Base-by-base conservation (phyloP, 1,140 invertebrate genomes). In the Dolichoris vasculosae region DNA sequence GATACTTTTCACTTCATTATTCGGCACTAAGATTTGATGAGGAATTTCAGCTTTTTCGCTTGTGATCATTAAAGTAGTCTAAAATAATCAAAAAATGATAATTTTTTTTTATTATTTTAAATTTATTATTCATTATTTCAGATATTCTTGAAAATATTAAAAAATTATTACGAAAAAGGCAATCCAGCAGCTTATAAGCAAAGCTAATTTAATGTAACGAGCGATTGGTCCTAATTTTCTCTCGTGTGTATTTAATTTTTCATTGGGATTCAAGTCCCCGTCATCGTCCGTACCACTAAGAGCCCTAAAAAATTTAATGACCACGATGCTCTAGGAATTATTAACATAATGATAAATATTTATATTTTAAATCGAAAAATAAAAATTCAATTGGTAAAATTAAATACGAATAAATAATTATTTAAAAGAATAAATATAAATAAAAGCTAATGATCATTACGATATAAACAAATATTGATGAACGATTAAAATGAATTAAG, bases 1-100 rank as follows among this genome's bases (percentile, higher is more conserved):
- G 90, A 92, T 93, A 93, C 92, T 91, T 88, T 80, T 87, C 26
- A 87, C 87, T 87, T 90, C 46, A 51, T 89, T 86, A 48, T 76
- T 87, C 26, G 94, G 93, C 73, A 97, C 92, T 35, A 94, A 95
- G 11, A 96, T 93, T 87, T 95, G 95, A 88, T 94, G 95, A 71
- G 94, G 91, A 13, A 93, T 90, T 69, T 94, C 92, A n/a, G 95
- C 92, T 88, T 94, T 95, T 86, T 96, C 96, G 83, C 94, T 95
- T 87, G 95, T 96, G 64, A 94, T 93, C 92, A 96, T 94, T 77
- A 96, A 93, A n/a, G 95, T 93, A n/a, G 94, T 88, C 83, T 96
- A 95, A 96, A 75, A 87, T 51, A 83, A 77, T 17, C 15, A 30
- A 85, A 32, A 55, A 55, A 84, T 32, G 13, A 51, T 71, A 13